These are phyloP conservation scores for Leptodactylus fallax DNA, from an alignment of 2,797 vertebrate genomes.

Conservation along the genomic window DNA sequence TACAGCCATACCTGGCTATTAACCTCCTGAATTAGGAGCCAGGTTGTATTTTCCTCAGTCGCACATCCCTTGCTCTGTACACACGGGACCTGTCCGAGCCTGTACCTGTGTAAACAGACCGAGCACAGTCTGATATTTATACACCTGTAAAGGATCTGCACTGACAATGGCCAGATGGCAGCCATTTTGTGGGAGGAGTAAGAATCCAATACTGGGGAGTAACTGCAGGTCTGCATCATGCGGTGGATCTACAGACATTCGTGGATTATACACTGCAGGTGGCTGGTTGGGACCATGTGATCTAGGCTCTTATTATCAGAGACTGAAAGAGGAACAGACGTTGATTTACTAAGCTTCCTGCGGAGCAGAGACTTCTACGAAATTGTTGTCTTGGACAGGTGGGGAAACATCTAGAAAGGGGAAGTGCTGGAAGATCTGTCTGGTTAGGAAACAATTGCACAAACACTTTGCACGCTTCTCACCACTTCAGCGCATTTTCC, in stretches of 20 bases:
- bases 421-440: background rate
- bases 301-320: background rate
- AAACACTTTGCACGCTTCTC: background rate
- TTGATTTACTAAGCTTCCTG: background rate
- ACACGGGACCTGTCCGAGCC: no score
- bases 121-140: background rate
- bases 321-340: slow-evolving; percentile 1
- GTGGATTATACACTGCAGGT: no score
- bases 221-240: no score
- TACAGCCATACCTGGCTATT: no score
- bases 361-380: background rate
- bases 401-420: background rate
- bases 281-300: no score
- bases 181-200: no score
- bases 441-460: background rate
- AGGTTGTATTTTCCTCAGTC: background rate
- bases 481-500: background rate
- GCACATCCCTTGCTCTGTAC: no score
- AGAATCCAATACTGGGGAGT: no score
- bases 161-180: no score
- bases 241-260: background rate
- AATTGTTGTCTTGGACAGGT: background rate
- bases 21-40: no score
- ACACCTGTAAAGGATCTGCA: no score
- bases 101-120: background rate